These are phyloP conservation scores for Thamnophis elegans DNA, from an alignment of 2,797 vertebrate species.

Conservation along the genomic window DNA sequence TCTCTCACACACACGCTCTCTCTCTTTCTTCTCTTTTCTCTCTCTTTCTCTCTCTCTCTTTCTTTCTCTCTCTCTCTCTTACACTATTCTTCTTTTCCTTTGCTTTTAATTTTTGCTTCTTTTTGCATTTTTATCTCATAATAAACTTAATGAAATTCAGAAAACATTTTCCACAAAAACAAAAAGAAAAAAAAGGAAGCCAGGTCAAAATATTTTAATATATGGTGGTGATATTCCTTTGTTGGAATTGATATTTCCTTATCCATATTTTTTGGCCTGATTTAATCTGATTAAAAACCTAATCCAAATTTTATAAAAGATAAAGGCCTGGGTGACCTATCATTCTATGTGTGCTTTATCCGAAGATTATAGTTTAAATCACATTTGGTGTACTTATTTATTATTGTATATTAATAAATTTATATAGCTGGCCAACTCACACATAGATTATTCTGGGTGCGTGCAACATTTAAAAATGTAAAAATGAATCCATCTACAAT, in stretches of 20 bases:
- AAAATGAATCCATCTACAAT: background rate
- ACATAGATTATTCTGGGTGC: background rate
- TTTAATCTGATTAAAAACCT: background rate
- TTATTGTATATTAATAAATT: background rate
- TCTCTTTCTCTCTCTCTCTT: no score
- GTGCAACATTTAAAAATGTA: background rate
- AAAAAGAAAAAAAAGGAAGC: background rate
- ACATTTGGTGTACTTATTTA: background rate
- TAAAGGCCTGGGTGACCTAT: background rate
- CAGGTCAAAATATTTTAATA: background rate
- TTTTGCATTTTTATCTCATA: no score
- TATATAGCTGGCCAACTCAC: background rate
- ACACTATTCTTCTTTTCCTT: background rate
- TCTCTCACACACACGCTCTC: no score
- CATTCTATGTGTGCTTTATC: background rate
- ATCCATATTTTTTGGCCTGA: background rate
- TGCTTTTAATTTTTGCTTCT: no score
- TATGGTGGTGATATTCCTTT: background rate
- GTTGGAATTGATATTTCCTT: background rate
- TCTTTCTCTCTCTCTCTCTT: background rate
- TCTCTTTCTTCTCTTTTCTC: no score
- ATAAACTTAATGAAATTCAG: no score
- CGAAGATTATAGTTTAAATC: background rate
- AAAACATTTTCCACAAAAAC: no score
- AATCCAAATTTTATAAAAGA: background rate